Evolutionary conservation across 1,140 invertebrate genomes (phyloP).

Genomic region (Aleiodes sp.): DNA sequence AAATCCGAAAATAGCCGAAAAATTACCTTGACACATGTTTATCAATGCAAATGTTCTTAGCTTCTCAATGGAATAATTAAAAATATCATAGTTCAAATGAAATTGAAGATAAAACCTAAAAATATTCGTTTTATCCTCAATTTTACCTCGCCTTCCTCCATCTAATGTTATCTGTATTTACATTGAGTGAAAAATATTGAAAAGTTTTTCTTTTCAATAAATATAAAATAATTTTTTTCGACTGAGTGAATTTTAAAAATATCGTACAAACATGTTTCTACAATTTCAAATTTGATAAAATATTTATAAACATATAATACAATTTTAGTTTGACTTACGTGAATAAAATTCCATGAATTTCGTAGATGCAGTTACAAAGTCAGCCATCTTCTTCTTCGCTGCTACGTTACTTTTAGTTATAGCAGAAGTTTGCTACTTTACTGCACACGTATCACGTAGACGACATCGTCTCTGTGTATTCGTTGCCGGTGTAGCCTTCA

Average conservation of each 20-base stretch:
- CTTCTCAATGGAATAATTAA: no score
- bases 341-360: conserved; percentile 44
- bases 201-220: conserved; percentile 16
- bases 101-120: no score
- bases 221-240: conserved; percentile 25
- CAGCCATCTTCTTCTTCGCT: conserved; percentile 73
- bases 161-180: no score
- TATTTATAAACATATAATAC: conserved; percentile 38
- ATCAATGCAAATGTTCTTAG: no score
- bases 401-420: conserved; percentile 71
- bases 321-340: conserved; percentile 39
- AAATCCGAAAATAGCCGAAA: no score
- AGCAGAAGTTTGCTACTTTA: conserved; percentile 72
- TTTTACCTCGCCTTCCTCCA: no score
- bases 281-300: conserved; percentile 35
- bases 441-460: conserved; percentile 68
- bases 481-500: conserved; percentile 74
- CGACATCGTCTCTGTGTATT: conserved; percentile 71
- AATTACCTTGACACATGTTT: no score
- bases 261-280: no score
- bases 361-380: conserved; percentile 76
- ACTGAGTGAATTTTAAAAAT: no score
- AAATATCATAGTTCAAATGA: no score
- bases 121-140: no score
- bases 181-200: no score